Evolutionary conservation across 2,888 invertebrate genomes (phyloP), one percentile per base, ranked within the genome.

Genomic region (Heliothis peltigera): DNA sequence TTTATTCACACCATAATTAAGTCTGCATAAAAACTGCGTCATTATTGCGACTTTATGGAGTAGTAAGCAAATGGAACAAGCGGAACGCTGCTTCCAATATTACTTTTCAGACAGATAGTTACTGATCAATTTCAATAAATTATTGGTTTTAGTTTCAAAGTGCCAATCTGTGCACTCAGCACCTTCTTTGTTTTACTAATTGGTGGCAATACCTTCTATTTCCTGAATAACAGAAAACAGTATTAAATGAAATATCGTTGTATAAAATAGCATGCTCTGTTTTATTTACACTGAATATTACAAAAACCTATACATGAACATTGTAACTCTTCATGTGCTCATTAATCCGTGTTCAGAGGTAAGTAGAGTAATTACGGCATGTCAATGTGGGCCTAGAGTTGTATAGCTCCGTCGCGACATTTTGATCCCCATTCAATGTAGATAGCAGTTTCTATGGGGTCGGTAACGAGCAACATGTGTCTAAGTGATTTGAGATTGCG

Each of bases 401-500:
- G 48, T 57, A 59, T 51, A 57, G 53, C 39, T 53, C 32, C 51
- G 47, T 62, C 62, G 62, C 32, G 48, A 67, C 66, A 63, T 57
- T 75, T 75, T 66, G 57, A 47, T 68, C 70, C 47, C 43, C 61
- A 49, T 53, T 53, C 47, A 69, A 68, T 57, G 39, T 57, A 39
- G 39, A 32, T 28, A 54, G 46, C 32, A 46, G 46, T 71, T 61
- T 75, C 71, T 55, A 67, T 47, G 55, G 75, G 55, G 39, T 18
- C 46, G 58, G 51, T 46, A 55, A 60, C 61, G 64, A 75, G 75
- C 66, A 70, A 66, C 66, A 67, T 74, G 59, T 74, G 75, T 64
- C 58, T 70, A 64, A 70, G 66, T 67, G 66, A 70, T 73, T 76
- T 64, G 57, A 77, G 52, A 73, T 73, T 73, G 64, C 62, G 70